Evolutionary conservation across 92 coral and sea anemone species (phyloP).

Genomic region (Actinostola sp.): DNA sequence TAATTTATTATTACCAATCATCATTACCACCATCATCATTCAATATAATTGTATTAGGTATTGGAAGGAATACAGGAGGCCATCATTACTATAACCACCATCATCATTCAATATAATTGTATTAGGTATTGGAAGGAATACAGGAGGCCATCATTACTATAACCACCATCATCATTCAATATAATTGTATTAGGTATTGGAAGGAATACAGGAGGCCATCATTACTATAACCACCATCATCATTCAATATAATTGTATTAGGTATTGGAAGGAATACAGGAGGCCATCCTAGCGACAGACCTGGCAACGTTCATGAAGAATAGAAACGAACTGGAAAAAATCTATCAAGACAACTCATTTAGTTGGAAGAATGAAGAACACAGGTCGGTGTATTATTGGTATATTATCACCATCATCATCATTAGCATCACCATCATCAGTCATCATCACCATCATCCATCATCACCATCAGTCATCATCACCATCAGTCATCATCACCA

Average conservation of each 20-base stretch:
- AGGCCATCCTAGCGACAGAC: slow-evolving; percentile 92
- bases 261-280: slow-evolving; percentile 72
- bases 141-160: slow-evolving; percentile 58
- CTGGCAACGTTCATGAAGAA: slow-evolving; percentile 66
- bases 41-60: slow-evolving; percentile 5
- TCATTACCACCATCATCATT: too few species aligned
- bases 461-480: neutral
- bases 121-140: slow-evolving; percentile 51
- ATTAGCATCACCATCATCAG: neutral
- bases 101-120: too few species aligned
- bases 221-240: too few species aligned
- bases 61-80: slow-evolving; percentile 69
- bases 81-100: slow-evolving; percentile 20
- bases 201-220: slow-evolving; percentile 72
- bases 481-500: neutral
- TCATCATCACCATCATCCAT: neutral
- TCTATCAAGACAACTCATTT: slow-evolving; percentile 59
- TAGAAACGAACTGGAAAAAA: slow-evolving; percentile 64
- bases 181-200: slow-evolving; percentile 27
- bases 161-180: too few species aligned
- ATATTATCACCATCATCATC: neutral
- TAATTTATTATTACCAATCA: too few species aligned
- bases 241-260: neutral
- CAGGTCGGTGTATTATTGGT: slow-evolving; percentile 52
- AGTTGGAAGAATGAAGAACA: slow-evolving; percentile 73